Evolutionary conservation across 2,888 invertebrate species (phyloP), one percentile per base, ranked within the genome.

Genomic region (Melieria omissa): DNA sequence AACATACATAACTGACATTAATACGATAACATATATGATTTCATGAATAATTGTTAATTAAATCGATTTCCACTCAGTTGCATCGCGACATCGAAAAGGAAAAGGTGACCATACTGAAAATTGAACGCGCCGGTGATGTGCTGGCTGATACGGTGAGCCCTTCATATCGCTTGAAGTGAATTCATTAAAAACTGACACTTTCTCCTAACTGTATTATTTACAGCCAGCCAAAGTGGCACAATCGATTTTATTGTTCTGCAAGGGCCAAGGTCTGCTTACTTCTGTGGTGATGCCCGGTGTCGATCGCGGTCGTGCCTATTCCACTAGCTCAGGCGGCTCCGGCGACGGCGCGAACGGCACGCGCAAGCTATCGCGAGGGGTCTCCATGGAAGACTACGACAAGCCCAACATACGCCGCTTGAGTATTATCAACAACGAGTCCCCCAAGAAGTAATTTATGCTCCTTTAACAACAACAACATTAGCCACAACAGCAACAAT

Each of bases 171-270:
- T 12, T 41, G 41, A 29, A 29, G 29, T 29, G 29, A 29, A 29
- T 29, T 29, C 29, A 3, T 29, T 29, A 2, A 29, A 9, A 60
- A 60, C 9, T 60, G 16, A 10, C 8, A n/a, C 5, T 9, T 61
- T 44, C 1, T 61, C 44, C 44, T 45, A 5, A n/a, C 44, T 45
- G 1, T 64, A 54, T 61, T 64, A 9, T 73, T 86, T 88, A 60
- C 89, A 96, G 95, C 95, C 96, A 9, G 94, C 93, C 45, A 95
- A 95, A 86, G 91, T 96, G 73, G 93, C 95, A 45, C 94, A 95
- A 82, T 93, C 95, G 67, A 90, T 96, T 82, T 89, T 96, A 76
- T 90, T 96, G 71, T 95, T 96, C 89, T 93, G 95, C 88, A 96
- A 96, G 86, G 96, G 96, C 1, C 93, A 95, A 84, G 95, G 96